Percentiles rank a stretch among this genome's conserved stretches.
phyloP scores from a whole-genome alignment of 1,140 invertebrate genomes.

The Drosophila sulfurigaster region DNA sequence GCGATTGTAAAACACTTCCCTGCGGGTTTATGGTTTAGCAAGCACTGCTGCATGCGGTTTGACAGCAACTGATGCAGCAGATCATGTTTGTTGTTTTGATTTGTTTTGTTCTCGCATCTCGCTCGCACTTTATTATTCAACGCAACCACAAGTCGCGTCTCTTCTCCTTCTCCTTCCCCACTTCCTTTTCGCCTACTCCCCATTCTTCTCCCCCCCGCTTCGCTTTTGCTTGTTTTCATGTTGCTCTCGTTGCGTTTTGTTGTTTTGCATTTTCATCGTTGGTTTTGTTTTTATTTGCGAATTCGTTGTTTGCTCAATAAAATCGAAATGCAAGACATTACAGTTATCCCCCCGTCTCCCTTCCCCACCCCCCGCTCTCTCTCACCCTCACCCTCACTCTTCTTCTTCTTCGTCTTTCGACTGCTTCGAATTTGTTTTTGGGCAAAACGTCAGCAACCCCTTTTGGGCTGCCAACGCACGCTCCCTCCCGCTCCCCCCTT shows the following conservation, averaged over 20 bases:
- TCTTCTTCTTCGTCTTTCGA: too few species aligned
- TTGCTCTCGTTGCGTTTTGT: constrained; percentile 58
- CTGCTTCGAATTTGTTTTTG: constrained; percentile 2
- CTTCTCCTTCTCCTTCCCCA: too few species aligned
- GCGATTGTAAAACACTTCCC: too few species aligned
- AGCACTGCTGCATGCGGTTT: too few species aligned
- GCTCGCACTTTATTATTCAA: too few species aligned
- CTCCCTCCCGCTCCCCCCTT: not conserved
- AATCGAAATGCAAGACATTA: constrained; percentile 76
- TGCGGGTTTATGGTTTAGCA: too few species aligned
- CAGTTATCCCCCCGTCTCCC: constrained; percentile 14
- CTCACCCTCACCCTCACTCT: not conserved
- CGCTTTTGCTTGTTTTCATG: not conserved
- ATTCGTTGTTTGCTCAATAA: constrained; percentile 85
- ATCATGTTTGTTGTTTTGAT: too few species aligned
- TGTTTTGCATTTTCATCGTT: constrained; percentile 76
- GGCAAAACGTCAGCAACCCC: constrained; percentile 34
- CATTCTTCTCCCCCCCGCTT: not conserved
- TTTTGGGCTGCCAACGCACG: constrained; percentile 37
- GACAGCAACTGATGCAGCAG: too few species aligned
- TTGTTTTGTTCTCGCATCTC: too few species aligned
- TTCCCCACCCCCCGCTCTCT: not conserved
- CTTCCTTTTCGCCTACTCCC: not conserved
- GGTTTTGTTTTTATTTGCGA: constrained; percentile 82
- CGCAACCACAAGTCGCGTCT: too few species aligned